Base-by-base conservation (phyloP, 2,113 vertebrate genomes). In the Ranitomeya variabilis region DNA sequence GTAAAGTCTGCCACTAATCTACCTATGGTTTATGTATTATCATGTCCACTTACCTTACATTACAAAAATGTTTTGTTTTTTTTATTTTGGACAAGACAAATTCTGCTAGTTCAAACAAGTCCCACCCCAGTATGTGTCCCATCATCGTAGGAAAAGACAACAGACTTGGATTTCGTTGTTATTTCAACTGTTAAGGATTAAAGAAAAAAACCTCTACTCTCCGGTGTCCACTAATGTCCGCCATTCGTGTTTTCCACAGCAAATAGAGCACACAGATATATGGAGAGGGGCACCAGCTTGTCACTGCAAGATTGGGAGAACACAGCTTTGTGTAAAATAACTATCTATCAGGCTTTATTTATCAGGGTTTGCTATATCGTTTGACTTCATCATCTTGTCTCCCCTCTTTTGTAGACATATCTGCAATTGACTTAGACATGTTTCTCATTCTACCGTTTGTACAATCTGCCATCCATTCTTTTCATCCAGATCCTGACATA, bases 401-500 rank as follows among this genome's bases (percentile, higher is more conserved):
- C 52, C 60, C 52, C 60, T 23, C 2, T 67, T 12, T 62, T 54
- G 37, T 69, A 13, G 45, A 71, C 21, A 67, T 71, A 7, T 69
- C n/a, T 84, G 13, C n/a, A 26, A 59, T 67, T 83, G 80, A 66
- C 37, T 83, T 19, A 2, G 51, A 19, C 21, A 3, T 26, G 51
- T 11, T 84, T 67, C 66, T 1, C 23, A 23, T 26, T 55, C 8
- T 54, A 54, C 37, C 79, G 2, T 81, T 59, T 62, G 16, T 13
- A 66, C 45, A 52, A 66, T 83, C 62, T 62, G 18, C 26, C 57
- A 64, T 62, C 80, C 55, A 15, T 69, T 71, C 45, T 26, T 55
- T 71, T 67, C 45, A n/a, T 69, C 82, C n/a, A 71, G 66, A 54
- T 84, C 82, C 82, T 55, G 82, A 84, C 82, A 84, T 84, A 51